Percentiles rank a stretch among this genome's conserved stretches.
Conservation (phyloP, 2,888 invertebrate genomes). For the Lycaena phlaeas region DNA sequence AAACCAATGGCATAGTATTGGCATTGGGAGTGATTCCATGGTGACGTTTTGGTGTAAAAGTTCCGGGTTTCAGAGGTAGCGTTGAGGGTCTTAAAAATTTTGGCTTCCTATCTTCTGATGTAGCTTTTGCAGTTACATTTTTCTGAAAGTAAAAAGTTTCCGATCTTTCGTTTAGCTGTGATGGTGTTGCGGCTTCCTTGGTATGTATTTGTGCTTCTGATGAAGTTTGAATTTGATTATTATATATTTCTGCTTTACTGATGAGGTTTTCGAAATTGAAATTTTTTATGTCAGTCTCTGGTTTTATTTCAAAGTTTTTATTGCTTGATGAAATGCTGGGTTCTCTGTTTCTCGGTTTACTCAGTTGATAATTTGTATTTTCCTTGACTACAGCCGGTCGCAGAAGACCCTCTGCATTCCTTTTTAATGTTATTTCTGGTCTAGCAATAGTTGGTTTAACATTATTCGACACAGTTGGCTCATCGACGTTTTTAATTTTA, state of each 20-base stretch:
- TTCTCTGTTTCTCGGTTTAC: conserved; percentile 42
- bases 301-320: conserved; percentile 35
- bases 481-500: conserved; percentile 55
- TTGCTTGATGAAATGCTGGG: conserved; percentile 22
- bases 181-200: conserved; percentile 33
- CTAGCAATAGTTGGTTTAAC: conserved; percentile 31
- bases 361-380: conserved; percentile 32
- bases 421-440: conserved; percentile 44
- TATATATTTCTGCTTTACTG: conserved; percentile 66
- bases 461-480: conserved; percentile 35
- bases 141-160: conserved; percentile 67
- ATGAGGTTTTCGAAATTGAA: conserved; percentile 68
- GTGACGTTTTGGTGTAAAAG: conserved; percentile 85
- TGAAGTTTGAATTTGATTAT: conserved; percentile 55
- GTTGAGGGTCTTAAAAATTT: conserved; percentile 88
- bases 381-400: conserved; percentile 49
- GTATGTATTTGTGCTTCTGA: conserved; percentile 51
- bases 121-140: conserved; percentile 36
- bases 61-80: conserved; percentile 87
- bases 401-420: conserved; percentile 43
- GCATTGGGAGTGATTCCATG: conserved; percentile 87
- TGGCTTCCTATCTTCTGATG: conserved; percentile 58
- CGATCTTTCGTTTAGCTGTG: conserved; percentile 50
- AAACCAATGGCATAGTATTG: conserved; percentile 87
- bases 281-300: conserved; percentile 48